phyloP scores from a whole-genome alignment of 1,140 invertebrate species.

The Bombus superbus region DNA sequence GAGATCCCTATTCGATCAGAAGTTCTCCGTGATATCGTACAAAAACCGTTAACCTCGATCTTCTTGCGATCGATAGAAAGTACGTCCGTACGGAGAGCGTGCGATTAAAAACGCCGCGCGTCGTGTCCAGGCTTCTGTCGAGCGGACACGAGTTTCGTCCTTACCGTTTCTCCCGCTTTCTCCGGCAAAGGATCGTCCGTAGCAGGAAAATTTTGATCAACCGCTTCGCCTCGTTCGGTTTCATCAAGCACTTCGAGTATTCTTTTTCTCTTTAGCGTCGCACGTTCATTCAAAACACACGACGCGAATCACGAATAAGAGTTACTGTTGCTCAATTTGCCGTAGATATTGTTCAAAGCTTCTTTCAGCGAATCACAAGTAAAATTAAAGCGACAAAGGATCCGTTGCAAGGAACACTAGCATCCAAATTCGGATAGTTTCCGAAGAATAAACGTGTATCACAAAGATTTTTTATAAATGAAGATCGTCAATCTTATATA shows the following conservation, averaged over 20 bases:
- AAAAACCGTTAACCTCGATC: conserved; percentile 47
- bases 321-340: neutral
- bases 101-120: neutral
- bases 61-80: conserved; percentile 45
- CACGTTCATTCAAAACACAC: neutral
- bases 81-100: neutral
- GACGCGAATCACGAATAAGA: neutral
- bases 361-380: neutral
- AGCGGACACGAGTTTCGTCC: neutral
- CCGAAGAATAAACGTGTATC: neutral
- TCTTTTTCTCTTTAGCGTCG: neutral
- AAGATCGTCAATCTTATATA: too few species aligned
- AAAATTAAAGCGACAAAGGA: neutral
- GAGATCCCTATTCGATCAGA: conserved; percentile 5
- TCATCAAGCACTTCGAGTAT: conserved; percentile 66
- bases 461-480: neutral
- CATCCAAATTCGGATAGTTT: too few species aligned
- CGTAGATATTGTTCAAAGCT: neutral
- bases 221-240: conserved; percentile 69
- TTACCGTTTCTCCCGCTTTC: conserved; percentile 71
- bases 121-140: neutral
- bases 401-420: too few species aligned
- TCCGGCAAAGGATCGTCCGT: conserved; percentile 66
- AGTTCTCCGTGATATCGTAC: neutral
- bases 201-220: conserved; percentile 72